Percentiles rank a stretch among this genome's conserved stretches.
These are phyloP conservation scores for Sphyrna mokarran DNA, from an alignment of 2,113 vertebrate species.

Conservation along the genomic window DNA sequence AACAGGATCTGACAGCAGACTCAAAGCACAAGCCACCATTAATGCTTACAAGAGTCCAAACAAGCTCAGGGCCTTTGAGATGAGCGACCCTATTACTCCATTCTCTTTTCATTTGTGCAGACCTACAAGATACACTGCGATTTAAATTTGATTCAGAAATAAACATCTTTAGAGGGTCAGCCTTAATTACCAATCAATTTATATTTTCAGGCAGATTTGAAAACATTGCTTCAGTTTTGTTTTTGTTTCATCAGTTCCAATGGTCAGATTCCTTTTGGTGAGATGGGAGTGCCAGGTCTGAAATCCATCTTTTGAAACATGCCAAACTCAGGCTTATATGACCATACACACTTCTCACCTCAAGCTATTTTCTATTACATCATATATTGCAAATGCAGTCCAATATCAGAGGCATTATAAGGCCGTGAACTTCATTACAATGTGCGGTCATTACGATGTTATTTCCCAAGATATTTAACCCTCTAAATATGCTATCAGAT, in stretches of 20 bases:
- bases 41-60: not conserved
- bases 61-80: not conserved
- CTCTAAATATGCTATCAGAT: not conserved
- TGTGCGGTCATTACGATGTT: not conserved
- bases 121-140: not conserved
- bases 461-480: not conserved
- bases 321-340: not conserved
- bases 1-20: constrained; percentile 21
- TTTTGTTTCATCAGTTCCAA: not conserved
- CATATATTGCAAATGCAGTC: not conserved
- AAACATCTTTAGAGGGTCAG: not conserved
- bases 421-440: not conserved
- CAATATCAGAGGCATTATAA: not conserved
- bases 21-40: not conserved
- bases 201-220: not conserved
- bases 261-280: constrained; percentile 6
- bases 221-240: not conserved
- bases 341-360: not conserved
- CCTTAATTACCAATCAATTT: not conserved
- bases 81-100: not conserved
- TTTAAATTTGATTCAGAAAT: not conserved
- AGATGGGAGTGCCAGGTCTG: not conserved
- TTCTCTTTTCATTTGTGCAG: not conserved
- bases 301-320: not conserved
- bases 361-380: constrained; percentile 3